Evolutionary conservation across 1,140 invertebrate species (phyloP), one percentile per base, ranked within the genome.

Genomic region (Drosophila subpulchrella): DNA sequence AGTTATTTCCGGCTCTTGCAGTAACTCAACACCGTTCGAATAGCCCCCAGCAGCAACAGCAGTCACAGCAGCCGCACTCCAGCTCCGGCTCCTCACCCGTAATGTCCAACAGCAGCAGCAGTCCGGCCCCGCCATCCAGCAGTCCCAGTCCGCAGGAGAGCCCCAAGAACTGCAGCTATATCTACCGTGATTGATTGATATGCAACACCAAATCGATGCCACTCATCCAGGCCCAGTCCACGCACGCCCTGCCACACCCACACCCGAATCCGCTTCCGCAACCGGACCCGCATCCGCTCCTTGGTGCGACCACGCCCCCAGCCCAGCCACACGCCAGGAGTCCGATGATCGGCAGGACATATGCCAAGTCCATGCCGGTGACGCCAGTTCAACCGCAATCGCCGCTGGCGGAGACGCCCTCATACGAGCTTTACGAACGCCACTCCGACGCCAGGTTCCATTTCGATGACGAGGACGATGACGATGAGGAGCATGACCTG

Each of bases 171-270:
- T 92, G 92, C 83, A 92, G 92, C 72, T 92, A 92, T 61, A 92
- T 92, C 75, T 92, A 92, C 77, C 92, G 92, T 91, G 92, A 92
- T 92, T 92, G 92, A 92, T 92, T 92, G 90, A 91, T 91, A 91
- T 91, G 83, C 72, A 92, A 92, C 73, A 91, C 92, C 76, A 92
- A 92, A 91, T 92, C 91, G 78, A 92, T 92, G 91, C 91, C 91
- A 77, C 79, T 92, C 75, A 92, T 92, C 68, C 88, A 91, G 83
- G 57, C 82, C 53, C 56, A 72, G 70, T 75, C 81, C 62, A 66
- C 70, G 75, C 62, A 74, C 54, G 39, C 13, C 30, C n/a, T 47
- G 24, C 12, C 46, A 48, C 24, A 34, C 30, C 30, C 12, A 1
- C 20, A 48, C 4, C 6, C 46, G 6, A 20, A 47, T 24, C 70